Base-by-base conservation (phyloP, 2,113 vertebrate genomes). In the Ondatra zibethicus region DNA sequence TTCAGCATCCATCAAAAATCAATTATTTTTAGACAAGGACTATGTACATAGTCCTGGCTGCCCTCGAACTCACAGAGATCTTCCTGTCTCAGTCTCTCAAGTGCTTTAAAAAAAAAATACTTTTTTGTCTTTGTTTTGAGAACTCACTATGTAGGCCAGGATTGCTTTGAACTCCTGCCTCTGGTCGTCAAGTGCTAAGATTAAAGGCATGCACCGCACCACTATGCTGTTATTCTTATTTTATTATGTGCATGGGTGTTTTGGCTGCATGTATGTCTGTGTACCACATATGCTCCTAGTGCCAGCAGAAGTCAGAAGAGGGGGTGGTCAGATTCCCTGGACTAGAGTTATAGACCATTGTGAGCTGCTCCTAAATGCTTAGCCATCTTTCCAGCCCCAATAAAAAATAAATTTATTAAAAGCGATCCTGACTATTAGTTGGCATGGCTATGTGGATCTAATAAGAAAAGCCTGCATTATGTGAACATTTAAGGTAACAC, bases 381-480 rank as follows among this genome's bases (percentile, higher is more conserved):
- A 45, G 27, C 27, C 39, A 31, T 31, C 58, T 85, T 29, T 85
- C 58, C 27, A 65, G 27, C 3, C 58, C 27, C 25, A 45, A 65
- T 85, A 84, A 42, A 84, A 42, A 58, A 61, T 16, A 63, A 6
- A 85, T 65, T 63, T 84, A 29, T 63, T 84, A 29, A 42, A 55
- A 9, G 45, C 0, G 0, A 31, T n/a, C 25, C 72, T 36, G 84
- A 11, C 1, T 7, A 0, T 4, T 7, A 68, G 11, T 55, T 7
- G 39, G 7, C 39, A 47, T 0, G 5, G 50, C 66, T 6, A 29
- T 0, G 29, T 14, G 39, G 12, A 8, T 4, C 58, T 33, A 6
- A 31, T 33, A 8, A 25, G 85, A 33, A 58, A 75, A 61, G 7
- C 19, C 27, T 8, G 50, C 9, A 36, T 31, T 11, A 1, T 1